Conservation (phyloP, 92 coral and sea anemone species). For the Epizoanthus fatuus region DNA sequence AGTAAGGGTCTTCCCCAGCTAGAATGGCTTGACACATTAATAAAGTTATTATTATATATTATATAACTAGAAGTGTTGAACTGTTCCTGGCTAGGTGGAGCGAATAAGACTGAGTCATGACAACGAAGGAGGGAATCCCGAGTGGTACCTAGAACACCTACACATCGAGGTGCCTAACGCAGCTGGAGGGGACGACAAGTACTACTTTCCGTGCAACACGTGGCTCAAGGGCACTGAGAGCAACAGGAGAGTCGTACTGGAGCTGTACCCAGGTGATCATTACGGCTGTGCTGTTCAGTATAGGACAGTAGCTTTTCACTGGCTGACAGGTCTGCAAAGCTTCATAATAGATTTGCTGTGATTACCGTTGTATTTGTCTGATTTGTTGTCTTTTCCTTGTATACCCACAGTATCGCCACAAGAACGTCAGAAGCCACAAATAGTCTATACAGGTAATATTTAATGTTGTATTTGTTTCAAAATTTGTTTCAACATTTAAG, state of each 20-base stretch:
- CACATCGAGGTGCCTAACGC: conserved; percentile 72
- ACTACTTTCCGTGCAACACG: conserved; percentile 83
- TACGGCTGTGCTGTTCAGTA: not conserved
- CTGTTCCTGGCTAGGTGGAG: conserved; percentile 63
- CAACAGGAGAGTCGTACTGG: conserved; percentile 83
- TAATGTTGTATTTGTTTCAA: no score
- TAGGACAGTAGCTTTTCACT: no score
- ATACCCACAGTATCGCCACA: conserved; percentile 29
- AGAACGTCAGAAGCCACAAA: conserved; percentile 31
- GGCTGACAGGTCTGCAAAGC: no score
- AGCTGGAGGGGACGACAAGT: conserved; percentile 59
- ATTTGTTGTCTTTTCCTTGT: no score
- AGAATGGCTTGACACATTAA: no score
- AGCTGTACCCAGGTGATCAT: conserved; percentile 84
- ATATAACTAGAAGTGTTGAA: not conserved
- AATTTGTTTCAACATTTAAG: no score
- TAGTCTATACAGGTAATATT: conserved; percentile 34
- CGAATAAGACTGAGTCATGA: conserved; percentile 93
- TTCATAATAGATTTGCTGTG: no score
- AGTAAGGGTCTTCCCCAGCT: no score
- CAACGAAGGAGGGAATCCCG: conserved; percentile 87
- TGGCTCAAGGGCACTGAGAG: conserved; percentile 90
- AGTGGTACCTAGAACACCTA: conserved; percentile 95
- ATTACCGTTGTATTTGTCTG: no score
- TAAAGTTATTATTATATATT: no score